Evolutionary conservation across 2,113 vertebrate genomes (phyloP), one percentile per base, ranked within the genome.

Genomic region (Neolamprologus fasciatus): DNA sequence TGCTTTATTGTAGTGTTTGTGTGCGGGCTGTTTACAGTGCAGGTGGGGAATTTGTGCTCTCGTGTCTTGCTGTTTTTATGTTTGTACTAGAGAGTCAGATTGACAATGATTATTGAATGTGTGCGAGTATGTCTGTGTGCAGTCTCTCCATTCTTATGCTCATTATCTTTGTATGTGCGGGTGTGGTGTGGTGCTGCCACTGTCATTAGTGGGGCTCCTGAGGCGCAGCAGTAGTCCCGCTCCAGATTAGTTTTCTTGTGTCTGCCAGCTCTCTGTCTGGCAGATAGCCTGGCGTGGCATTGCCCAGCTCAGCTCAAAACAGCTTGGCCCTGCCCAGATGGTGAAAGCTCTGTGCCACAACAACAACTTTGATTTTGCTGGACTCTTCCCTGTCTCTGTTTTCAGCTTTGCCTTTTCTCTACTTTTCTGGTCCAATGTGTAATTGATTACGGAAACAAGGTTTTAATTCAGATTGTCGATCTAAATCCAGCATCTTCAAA

Each of bases 211-310:
- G 90, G 73, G 94, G 90, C 93, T 95, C 94, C 96, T 94, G 93
- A 95, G 92, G 93, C 93, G 86, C 95, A 94, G 93, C 95, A 92
- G 93, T 91, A 88, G 95, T 96, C 96, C 89, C 92, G 94, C 94
- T 96, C 93, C 95, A 96, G 95, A 95, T 96, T 95, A 94, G 93
- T 94, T 93, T 95, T 93, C 92, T 91, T 68, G 87, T 76, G 86
- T 85, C 91, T 94, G 96, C 96, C 94, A 95, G 94, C 92, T 95
- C 94, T 93, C 93, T 94, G 95, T 96, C 95, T 96, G 95, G 93
- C 94, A 92, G 89, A 83, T 83, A 91, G 94, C 92, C 94, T 96
- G 95, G 94, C 83, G 88, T 78, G 89, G 89, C 91, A 86, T 92
- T 89, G 93, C 91, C 94, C 91, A 85, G 89, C 92, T 93, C 93